Conservation (phyloP, 2,113 vertebrate genomes). For the Gambusia holbrooki region DNA sequence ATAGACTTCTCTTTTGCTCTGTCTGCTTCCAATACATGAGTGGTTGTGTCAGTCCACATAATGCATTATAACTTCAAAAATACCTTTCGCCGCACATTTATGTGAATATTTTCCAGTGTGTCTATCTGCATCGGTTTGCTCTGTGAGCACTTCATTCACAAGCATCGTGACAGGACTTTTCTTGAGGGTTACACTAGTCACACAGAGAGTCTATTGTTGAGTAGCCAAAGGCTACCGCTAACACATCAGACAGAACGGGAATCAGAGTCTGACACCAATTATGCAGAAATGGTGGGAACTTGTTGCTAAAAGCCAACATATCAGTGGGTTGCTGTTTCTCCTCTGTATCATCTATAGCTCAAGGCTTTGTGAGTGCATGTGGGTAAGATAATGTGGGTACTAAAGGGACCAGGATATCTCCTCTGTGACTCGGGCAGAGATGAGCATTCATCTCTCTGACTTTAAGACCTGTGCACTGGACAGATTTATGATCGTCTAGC, state of each 20-base stretch:
- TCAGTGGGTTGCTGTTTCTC: constrained; percentile 59
- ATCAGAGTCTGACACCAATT: constrained; percentile 76
- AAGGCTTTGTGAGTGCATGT: constrained; percentile 38
- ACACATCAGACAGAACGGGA: constrained; percentile 65
- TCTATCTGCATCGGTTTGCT: constrained; percentile 50
- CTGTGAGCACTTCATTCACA: constrained; percentile 31
- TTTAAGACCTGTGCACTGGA: constrained; percentile 5
- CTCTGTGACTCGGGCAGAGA: constrained; percentile 10
- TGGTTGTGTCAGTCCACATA: background rate
- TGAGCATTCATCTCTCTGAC: constrained; percentile 17
- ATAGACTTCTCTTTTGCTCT: background rate
- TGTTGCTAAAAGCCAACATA: constrained; percentile 64
- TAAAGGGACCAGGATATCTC: constrained; percentile 21
- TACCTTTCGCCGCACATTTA: constrained; percentile 24
- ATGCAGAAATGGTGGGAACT: constrained; percentile 68
- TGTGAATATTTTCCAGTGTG: constrained; percentile 11
- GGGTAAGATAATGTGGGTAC: constrained; percentile 24
- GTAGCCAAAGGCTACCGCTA: constrained; percentile 61
- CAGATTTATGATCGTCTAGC: background rate
- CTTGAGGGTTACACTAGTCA: constrained; percentile 59
- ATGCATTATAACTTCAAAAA: constrained; percentile 20
- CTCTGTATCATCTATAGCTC: constrained; percentile 55
- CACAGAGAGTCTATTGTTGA: constrained; percentile 36
- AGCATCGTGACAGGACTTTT: constrained; percentile 47
- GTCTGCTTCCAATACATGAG: background rate